Conservation (phyloP, 2,888 invertebrate genomes). For the Liodrosophila aerea region DNA sequence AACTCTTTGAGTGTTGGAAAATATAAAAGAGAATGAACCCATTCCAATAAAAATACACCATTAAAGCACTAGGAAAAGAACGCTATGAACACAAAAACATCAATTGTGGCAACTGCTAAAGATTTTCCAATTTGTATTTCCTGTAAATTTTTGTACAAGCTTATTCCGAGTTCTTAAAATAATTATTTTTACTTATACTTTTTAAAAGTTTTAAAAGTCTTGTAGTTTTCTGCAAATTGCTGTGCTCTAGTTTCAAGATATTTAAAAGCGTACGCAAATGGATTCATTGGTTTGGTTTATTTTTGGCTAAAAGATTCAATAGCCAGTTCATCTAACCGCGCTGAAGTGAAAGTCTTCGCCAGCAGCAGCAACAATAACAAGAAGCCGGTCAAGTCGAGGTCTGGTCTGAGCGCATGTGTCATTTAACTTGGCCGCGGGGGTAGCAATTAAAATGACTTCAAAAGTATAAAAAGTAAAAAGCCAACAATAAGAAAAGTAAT, state of each 20-base stretch:
- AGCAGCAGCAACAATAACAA: constrained; percentile 21
- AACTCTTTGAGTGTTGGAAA: too few relatives aligned
- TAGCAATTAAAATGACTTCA: constrained; percentile 69
- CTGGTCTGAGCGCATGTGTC: constrained; percentile 59
- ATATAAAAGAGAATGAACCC: too few relatives aligned
- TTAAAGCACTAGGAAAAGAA: too few relatives aligned
- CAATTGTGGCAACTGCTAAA: too few relatives aligned
- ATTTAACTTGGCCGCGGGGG: constrained; percentile 67
- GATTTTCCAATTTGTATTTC: too few relatives aligned
- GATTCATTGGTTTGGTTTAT: constrained; percentile 67
- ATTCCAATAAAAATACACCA: too few relatives aligned
- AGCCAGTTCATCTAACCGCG: constrained; percentile 65
- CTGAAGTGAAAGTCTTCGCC: constrained; percentile 65
- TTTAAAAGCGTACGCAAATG: constrained; percentile 60
- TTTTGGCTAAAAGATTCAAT: constrained; percentile 68
- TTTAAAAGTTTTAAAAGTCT: not conserved
- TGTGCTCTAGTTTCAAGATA: constrained; percentile 37
- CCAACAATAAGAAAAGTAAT: constrained; percentile 12
- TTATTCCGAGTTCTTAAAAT: not conserved
- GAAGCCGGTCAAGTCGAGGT: constrained; percentile 32
- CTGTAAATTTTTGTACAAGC: not conserved
- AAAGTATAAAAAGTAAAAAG: constrained; percentile 51
- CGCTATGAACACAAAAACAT: too few relatives aligned
- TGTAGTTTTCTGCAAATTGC: constrained; percentile 29
- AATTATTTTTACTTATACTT: not conserved